Evolutionary conservation across 2,888 invertebrate species (phyloP), one percentile per base, ranked within the genome.

Genomic region (Noctua fimbriata): DNA sequence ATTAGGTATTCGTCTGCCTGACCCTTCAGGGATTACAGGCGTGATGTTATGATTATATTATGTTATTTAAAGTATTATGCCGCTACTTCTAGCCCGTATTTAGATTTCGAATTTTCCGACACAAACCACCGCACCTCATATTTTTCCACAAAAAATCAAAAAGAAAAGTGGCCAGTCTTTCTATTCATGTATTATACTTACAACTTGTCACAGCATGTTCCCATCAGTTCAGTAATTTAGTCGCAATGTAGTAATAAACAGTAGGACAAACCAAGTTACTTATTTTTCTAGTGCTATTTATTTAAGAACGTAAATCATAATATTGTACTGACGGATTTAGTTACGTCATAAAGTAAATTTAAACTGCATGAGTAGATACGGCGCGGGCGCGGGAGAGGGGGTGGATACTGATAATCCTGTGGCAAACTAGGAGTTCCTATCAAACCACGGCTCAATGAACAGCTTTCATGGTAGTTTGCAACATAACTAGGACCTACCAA

Each of bases 381-480:
- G 16, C 9, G 49, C 63, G 47, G 65, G 47, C 7, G 73, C 10
- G 70, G 66, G 7, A 44, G 81, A 41, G 21, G 14, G 16, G 73
- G n/a, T 24, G 36, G 69, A 47, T 49, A 67, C 58, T 58, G 76
- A 79, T 85, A 80, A 82, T 71, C 60, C 47, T 65, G 44, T 55
- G 21, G 67, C 44, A 69, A 67, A 70, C 80, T 69, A 67, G 49
- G 32, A 84, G 36, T 60, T 32, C 52, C 36, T 75, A 80, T 84
- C 85, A 73, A 75, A 60, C 65, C 66, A 85, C 75, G 44, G 69
- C 70, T 81, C 73, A 84, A 69, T 76, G 66, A 63, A 63, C 73
- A 84, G 84, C 60, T 72, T 83, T 74, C 67, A 79, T 71, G 55
- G 24, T 71, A 66, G 47, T 79, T 71, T 28, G 52, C 7, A 52